Evolutionary conservation across 2,113 vertebrate genomes (phyloP), one percentile per base, ranked within the genome.

Genomic region (Rousettus leschenaultii): DNA sequence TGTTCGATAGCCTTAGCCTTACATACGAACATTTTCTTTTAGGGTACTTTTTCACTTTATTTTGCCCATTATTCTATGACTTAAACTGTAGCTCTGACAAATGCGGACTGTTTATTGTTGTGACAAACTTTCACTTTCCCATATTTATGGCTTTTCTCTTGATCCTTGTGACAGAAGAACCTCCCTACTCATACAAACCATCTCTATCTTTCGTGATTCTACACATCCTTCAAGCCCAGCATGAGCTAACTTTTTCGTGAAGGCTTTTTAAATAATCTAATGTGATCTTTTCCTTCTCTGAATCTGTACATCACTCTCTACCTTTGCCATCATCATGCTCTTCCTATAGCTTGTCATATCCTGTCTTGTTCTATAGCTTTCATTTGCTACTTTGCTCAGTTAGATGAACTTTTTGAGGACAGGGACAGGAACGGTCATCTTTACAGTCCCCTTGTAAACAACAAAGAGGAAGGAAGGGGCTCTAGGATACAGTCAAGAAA

Each of bases 1-100:
- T 35, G 18, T 86, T 95, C 51, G 51, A 9, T 88, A 88, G 87
- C n/a, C 55, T 88, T 82, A 66, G 53, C 7, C 16, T 85, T 68
- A 68, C 21, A 66, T 80, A 21, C 4, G 35, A 95, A 66, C 5
- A 28, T 57, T 95, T 53, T 63, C 3, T 65, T 89, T 90, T 48
- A 26, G 40, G 35, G 26, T 45, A 28, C n/a, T 91, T 65, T 19
- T 82, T 51, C 43, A 48, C 7, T 43, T 66, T 57, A 14, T 24
- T 30, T 57, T 9, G 51, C 15, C 19, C 38, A 38, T 35, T 66
- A 21, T 68, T 63, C 68, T 77, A 24, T 65, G 70, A n/a, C 61
- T 78, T 68, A 19, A 38, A 15, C 40, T 45, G 2, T 38, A 55
- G 38, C 7, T 28, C 28, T 35, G 74, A 14, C 15, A 70, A 92